phyloP scores from a whole-genome alignment of 2,888 invertebrate species.

The Spodoptera picta region DNA sequence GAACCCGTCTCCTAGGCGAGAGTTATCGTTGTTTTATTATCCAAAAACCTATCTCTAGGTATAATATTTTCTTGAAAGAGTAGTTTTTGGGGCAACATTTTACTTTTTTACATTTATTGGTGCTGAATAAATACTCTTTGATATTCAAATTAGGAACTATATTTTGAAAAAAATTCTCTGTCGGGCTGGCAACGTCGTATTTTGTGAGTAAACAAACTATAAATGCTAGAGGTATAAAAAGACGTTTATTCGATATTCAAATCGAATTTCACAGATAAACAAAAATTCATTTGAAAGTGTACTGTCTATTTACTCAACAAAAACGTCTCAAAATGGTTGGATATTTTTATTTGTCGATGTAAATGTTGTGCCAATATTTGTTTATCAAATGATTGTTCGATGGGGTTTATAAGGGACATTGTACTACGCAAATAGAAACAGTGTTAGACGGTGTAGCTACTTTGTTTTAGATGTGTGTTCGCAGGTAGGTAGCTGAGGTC shows the following conservation, averaged over 20 bases:
- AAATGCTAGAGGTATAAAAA: too few relatives aligned
- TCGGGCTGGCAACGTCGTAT: background rate
- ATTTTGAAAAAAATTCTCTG: conserved; percentile 1
- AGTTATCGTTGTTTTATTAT: conserved; percentile 56
- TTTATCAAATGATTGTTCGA: conserved; percentile 21
- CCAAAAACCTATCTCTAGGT: conserved; percentile 2
- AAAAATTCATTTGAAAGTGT: conserved; percentile 19
- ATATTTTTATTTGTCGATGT: conserved; percentile 36
- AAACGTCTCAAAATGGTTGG: conserved; percentile 16
- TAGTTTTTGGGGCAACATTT: background rate
- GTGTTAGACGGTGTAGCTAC: conserved; percentile 7
- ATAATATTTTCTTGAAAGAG: conserved; percentile 35
- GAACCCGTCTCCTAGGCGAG: conserved; percentile 95
- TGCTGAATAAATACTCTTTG: background rate
- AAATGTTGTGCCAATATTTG: conserved; percentile 21
- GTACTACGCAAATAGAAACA: conserved; percentile 1
- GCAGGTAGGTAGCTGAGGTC: conserved; percentile 67
- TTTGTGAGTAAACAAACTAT: too few relatives aligned
- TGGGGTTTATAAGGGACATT: background rate
- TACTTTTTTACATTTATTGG: background rate
- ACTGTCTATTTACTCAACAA: conserved; percentile 29
- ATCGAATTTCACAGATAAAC: conserved; percentile 9
- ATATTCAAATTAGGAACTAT: conserved; percentile 9
- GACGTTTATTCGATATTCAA: too few relatives aligned
- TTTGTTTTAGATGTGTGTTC: conserved; percentile 47